These are phyloP conservation scores for Xiphophorus birchmanni DNA, from an alignment of 2,797 vertebrate genomes.

Conservation along the genomic window DNA sequence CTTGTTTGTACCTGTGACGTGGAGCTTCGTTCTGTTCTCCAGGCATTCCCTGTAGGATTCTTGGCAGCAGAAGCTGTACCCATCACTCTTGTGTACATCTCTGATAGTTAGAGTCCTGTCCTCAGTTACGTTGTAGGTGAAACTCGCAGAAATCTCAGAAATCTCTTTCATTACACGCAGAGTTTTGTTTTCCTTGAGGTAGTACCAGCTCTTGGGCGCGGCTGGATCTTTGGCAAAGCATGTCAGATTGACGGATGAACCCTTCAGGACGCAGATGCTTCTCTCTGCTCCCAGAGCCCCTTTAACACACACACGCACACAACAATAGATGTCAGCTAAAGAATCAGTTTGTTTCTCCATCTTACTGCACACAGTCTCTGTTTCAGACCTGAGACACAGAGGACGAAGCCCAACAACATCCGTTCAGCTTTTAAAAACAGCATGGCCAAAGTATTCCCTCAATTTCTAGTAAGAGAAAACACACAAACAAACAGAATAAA, in stretches of 20 bases:
- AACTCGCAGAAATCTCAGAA: background rate
- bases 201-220: constrained; percentile 15
- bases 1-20: constrained; percentile 25
- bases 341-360: background rate
- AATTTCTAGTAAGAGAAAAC: background rate
- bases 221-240: background rate
- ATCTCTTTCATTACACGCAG: fast-evolving
- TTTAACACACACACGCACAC: constrained; percentile 14
- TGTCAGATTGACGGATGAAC: constrained; percentile 32
- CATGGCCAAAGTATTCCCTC: background rate
- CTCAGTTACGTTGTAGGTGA: background rate
- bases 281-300: background rate
- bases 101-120: constrained; percentile 19
- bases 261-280: constrained; percentile 35
- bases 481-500: background rate
- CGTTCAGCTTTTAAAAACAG: background rate
- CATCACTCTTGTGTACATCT: constrained; percentile 16
- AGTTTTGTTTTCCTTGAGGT: fast-evolving
- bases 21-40: background rate
- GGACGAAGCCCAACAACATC: background rate
- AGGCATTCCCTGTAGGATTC: background rate
- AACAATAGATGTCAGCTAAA: background rate
- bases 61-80: constrained; percentile 22
- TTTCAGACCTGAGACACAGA: constrained; percentile 14
- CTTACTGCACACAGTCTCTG: background rate